These are phyloP conservation scores for Antechinus stuartii DNA, from an alignment of 2,113 vertebrate genomes.

Conservation along the genomic window DNA sequence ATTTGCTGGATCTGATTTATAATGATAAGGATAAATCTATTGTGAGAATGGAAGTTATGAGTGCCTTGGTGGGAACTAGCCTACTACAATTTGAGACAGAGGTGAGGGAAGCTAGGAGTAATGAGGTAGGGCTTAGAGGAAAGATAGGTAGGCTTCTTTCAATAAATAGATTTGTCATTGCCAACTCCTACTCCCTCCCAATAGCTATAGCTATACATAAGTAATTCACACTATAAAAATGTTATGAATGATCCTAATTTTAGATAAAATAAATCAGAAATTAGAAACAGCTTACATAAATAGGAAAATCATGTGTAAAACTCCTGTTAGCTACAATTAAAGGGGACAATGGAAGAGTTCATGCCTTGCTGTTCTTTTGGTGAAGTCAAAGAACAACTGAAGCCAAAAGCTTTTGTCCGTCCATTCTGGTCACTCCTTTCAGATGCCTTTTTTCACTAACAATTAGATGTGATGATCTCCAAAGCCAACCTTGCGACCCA, in stretches of 20 bases:
- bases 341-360: neutral
- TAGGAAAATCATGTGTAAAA: neutral
- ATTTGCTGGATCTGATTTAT: neutral
- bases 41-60: neutral
- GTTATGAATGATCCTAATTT: neutral
- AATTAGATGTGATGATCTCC: no score
- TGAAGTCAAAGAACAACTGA: neutral
- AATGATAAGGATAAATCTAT: neutral
- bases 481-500: no score
- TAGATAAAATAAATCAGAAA: neutral
- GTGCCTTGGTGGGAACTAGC: neutral
- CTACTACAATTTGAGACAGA: neutral
- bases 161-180: neutral
- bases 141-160: neutral
- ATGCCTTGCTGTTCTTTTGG: neutral
- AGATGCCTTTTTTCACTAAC: no score
- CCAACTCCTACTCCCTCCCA: neutral
- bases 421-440: no score
- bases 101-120: neutral
- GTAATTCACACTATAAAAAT: neutral
- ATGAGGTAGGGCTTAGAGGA: neutral
- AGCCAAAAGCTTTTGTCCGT: neutral
- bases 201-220: neutral
- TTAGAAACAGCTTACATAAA: neutral
- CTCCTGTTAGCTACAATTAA: neutral